phyloP scores from a whole-genome alignment of 2,888 invertebrate genomes.

The Brachynemurus nebulosus region DNA sequence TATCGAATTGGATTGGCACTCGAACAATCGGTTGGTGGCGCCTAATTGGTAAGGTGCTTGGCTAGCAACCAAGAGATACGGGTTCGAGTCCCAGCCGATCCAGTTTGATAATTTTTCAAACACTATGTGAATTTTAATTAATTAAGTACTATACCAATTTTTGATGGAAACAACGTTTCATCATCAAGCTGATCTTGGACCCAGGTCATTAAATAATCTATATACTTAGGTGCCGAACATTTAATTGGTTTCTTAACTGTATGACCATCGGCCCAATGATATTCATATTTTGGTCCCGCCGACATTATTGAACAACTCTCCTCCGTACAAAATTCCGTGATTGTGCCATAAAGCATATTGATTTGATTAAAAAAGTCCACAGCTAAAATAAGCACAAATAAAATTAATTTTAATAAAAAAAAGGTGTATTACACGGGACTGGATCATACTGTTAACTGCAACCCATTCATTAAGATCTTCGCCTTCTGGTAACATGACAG shows the following conservation, averaged over 20 bases:
- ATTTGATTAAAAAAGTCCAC: slow-evolving; percentile 99
- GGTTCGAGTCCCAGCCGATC: too few species aligned
- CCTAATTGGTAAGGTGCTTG: too few species aligned
- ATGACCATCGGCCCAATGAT: slow-evolving; percentile 99
- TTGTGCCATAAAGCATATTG: slow-evolving; percentile 98
- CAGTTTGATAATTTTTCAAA: too few species aligned
- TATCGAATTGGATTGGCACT: too few species aligned
- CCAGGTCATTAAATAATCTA: slow-evolving; percentile 99
- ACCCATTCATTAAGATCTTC: slow-evolving; percentile 99
- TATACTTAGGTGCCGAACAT: slow-evolving; percentile 97
- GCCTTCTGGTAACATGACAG: slow-evolving; percentile 94
- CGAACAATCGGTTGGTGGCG: too few species aligned
- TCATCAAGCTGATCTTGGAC: slow-evolving; percentile 99
- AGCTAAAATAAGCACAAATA: slow-evolving; percentile 44
- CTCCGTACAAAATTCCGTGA: slow-evolving; percentile 98
- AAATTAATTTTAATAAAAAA: background rate
- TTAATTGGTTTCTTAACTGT: slow-evolving; percentile 97
- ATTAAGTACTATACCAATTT: slow-evolving; percentile 75
- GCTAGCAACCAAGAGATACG: too few species aligned
- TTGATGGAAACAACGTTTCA: slow-evolving; percentile 94
- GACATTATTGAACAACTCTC: slow-evolving; percentile 97
- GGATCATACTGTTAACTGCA: slow-evolving; percentile 94
- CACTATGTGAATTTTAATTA: too few species aligned
- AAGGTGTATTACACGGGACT: too few species aligned
- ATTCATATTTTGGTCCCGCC: slow-evolving; percentile 97